phyloP scores from a whole-genome alignment of 2,888 invertebrate genomes.

The Poecilobothrus nobilitatus region DNA sequence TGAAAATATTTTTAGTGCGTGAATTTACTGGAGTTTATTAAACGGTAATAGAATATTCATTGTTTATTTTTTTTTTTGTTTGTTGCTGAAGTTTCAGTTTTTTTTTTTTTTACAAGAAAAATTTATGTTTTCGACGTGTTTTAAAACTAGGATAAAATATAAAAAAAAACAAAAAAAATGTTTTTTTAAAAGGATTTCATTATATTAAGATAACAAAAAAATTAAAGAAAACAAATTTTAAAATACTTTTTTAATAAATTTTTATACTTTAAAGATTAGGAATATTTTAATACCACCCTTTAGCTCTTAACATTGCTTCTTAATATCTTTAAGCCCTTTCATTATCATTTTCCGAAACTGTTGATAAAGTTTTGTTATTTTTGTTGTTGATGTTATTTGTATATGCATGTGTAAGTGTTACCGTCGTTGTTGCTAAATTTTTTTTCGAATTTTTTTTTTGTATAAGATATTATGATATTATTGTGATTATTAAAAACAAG shows the following conservation, averaged over 20 bases:
- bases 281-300: background rate
- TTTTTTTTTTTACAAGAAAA: background rate
- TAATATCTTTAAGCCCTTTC: too few relatives aligned
- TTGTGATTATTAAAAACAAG: too few relatives aligned
- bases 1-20: too few relatives aligned
- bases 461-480: too few relatives aligned
- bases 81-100: background rate
- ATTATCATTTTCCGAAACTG: too few relatives aligned
- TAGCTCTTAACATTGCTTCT: too few relatives aligned
- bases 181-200: background rate
- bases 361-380: too few relatives aligned
- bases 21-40: too few relatives aligned
- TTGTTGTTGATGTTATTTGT: too few relatives aligned
- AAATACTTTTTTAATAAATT: background rate
- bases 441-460: too few relatives aligned
- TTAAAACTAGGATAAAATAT: conserved; percentile 1
- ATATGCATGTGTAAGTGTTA: too few relatives aligned
- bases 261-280: background rate
- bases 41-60: background rate
- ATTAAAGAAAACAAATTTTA: background rate
- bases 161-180: background rate
- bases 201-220: background rate
- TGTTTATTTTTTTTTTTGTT: background rate
- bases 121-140: conserved; percentile 6
- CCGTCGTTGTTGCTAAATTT: too few relatives aligned